Evolutionary conservation across 2,113 vertebrate genomes (phyloP).

Genomic region (Chloebia gouldiae): DNA sequence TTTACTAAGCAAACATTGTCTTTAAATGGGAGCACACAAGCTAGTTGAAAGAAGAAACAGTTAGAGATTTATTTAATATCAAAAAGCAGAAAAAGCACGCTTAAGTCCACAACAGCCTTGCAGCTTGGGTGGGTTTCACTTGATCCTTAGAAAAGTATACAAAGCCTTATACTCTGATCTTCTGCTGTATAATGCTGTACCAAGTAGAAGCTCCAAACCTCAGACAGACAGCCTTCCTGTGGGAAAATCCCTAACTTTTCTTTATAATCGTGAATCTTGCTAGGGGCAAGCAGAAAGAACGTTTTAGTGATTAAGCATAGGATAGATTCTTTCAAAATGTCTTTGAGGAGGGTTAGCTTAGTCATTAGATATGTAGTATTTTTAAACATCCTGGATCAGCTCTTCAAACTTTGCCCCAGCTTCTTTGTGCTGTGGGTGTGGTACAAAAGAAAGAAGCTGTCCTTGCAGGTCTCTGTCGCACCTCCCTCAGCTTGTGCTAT

Average conservation of each 20-base stretch:
- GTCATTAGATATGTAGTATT: constrained; percentile 1
- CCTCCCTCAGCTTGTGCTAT: fast-evolving
- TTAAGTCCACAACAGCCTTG: background rate
- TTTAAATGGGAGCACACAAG: background rate
- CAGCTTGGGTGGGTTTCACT: background rate
- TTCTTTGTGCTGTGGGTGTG: background rate
- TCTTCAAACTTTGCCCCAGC: background rate
- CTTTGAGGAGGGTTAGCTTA: background rate
- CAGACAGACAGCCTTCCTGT: background rate
- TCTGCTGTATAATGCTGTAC: background rate
- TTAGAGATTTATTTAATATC: background rate
- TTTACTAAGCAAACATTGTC: background rate
- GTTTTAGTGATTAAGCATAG: background rate
- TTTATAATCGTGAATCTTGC: background rate
- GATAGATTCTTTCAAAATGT: constrained; percentile 1
- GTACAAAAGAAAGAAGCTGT: background rate
- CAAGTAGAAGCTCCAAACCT: background rate
- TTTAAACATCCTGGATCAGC: constrained; percentile 26
- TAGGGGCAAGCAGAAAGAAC: background rate
- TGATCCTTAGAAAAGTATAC: background rate
- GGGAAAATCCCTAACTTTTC: constrained; percentile 18
- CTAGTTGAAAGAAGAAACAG: background rate
- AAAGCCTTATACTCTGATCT: background rate
- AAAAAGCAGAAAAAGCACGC: background rate
- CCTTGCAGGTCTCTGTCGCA: background rate